Evolutionary conservation across 2,113 vertebrate species (phyloP), one percentile per base, ranked within the genome.

Genomic region (Pitta sordida): DNA sequence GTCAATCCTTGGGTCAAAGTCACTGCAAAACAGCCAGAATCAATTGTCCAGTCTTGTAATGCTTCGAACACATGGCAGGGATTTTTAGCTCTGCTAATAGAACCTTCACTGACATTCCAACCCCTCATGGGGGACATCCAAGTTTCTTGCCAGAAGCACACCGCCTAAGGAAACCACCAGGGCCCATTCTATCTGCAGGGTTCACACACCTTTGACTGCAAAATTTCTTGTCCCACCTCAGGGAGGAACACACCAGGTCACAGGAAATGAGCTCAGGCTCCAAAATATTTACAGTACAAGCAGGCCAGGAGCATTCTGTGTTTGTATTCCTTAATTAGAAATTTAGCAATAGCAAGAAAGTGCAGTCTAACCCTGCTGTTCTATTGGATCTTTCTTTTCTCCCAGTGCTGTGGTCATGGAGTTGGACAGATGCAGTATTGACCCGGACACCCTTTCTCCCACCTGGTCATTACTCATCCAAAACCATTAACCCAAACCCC

Each of bases 1-100:
- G 51, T 98, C 97, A 34, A 87, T 62, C 62, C 95, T 96, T n/a
- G 97, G 76, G 64, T 97, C 98, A 65, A 91, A 96, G 53, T 98
- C 97, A 62, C 98, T 98, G 91, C 43, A 95, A 96, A 91, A 95
- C 71, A 97, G 80, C 24, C 22, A 95, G 41, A 91, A 76, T 65
- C 23, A 70, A 59, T n/a, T 20, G 27, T 29, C 43, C 5, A 2
- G 37, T 64, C 59, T 69, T 49, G 27, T 32, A 82, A 29, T 4
- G 18, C 75, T 89, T 77, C 10, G 2, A 75, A 60, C 16, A 27
- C 58, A 43, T 5, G 13, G 30, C 37, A 89, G 74, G 51, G 62
- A 32, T 62, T 58, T 89, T 90, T 9, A 85, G 52, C 37, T 71
- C 74, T 75, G 29, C 60, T 82, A 90, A 80, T 0, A 69, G 55